Percentiles rank a stretch among this genome's conserved stretches.
Conservation (phyloP, 1,140 invertebrate species). For the Penaeus chinensis region DNA sequence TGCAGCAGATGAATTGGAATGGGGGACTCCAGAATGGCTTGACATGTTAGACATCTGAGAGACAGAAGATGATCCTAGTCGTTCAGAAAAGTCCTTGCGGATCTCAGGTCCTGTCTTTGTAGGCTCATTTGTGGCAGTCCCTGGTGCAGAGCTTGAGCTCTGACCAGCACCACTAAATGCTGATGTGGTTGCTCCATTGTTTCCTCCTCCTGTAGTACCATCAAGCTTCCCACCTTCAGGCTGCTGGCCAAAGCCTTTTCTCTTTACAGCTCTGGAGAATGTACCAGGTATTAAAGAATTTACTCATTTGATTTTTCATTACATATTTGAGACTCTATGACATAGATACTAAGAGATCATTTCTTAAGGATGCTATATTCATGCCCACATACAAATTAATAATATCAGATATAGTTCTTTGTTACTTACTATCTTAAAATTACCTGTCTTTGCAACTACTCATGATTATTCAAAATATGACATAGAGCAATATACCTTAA, state of each 20-base stretch:
- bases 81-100: constrained; percentile 29
- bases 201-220: constrained; percentile 11
- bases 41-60: constrained; percentile 60
- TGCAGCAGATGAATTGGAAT: constrained; percentile 44
- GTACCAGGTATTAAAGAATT: background rate
- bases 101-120: constrained; percentile 13
- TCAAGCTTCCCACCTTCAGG: constrained; percentile 37
- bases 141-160: constrained; percentile 40
- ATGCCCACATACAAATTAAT: too few relatives aligned
- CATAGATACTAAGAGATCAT: too few relatives aligned
- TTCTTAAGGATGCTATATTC: too few relatives aligned
- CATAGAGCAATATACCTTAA: constrained; percentile 74
- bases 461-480: too few relatives aligned
- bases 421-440: too few relatives aligned
- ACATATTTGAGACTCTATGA: background rate
- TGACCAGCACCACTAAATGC: constrained; percentile 46
- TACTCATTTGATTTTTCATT: too few relatives aligned
- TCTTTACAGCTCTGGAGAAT: constrained; percentile 47
- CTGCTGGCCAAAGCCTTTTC: constrained; percentile 56
- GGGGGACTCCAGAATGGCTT: constrained; percentile 54
- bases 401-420: too few relatives aligned
- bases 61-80: constrained; percentile 35
- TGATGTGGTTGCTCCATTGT: constrained; percentile 11
- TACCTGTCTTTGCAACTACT: too few relatives aligned
- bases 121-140: constrained; percentile 25